Evolutionary conservation across 2,797 vertebrate species (phyloP).

Genomic region (Coregonus sp.): DNA sequence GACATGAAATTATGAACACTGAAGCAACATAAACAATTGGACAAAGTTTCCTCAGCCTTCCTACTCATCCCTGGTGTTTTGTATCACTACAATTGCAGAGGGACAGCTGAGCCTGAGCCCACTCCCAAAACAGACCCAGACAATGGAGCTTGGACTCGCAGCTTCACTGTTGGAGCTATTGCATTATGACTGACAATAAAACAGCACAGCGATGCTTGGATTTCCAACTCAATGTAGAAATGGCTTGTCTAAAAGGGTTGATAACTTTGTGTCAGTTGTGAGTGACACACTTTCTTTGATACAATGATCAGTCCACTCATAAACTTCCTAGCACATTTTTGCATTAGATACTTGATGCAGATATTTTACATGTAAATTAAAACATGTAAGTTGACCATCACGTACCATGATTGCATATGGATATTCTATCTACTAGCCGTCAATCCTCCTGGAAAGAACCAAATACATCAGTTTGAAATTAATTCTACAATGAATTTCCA

Average conservation of each 20-base stretch:
- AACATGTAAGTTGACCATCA: background rate
- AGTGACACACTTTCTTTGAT: background rate
- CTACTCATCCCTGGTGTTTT: constrained; percentile 55
- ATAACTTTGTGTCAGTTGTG: constrained; percentile 1
- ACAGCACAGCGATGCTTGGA: background rate
- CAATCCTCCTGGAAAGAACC: background rate
- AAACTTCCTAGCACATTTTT: background rate
- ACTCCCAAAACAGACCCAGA: constrained; percentile 31
- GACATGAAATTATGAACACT: background rate
- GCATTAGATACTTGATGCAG: too few relatives aligned
- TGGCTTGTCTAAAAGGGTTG: background rate
- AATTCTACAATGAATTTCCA: background rate
- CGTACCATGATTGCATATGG: background rate
- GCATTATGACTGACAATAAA: too few relatives aligned
- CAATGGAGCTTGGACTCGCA: constrained; percentile 35
- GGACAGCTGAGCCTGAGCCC: constrained; percentile 56
- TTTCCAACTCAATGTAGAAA: background rate
- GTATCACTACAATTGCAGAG: constrained; percentile 33
- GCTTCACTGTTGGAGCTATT: constrained; percentile 1
- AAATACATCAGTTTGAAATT: background rate
- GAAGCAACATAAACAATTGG: constrained; percentile 52
- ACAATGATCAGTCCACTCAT: background rate
- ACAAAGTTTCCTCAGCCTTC: constrained; percentile 35
- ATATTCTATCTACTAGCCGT: background rate
- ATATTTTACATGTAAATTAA: background rate